Conservation (phyloP, 2,888 invertebrate species). For the Germaria angustata region DNA sequence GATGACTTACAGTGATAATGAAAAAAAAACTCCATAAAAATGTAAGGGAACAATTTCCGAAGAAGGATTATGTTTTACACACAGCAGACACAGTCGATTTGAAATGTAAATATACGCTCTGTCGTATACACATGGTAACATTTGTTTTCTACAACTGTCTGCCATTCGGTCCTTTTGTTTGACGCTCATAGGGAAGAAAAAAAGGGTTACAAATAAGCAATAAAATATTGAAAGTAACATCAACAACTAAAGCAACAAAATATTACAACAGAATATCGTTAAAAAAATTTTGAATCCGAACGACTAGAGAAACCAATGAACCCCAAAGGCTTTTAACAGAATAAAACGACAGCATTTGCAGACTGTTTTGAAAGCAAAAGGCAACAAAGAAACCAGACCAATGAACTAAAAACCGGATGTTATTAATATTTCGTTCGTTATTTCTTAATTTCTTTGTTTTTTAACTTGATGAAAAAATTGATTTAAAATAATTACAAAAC, state of each 20-base stretch:
- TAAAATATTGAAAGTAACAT: conserved; percentile 41
- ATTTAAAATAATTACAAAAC: conserved; percentile 58
- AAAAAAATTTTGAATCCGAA: neutral
- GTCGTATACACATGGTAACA: neutral
- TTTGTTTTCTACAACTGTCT: neutral
- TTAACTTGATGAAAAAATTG: conserved; percentile 48
- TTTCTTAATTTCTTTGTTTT: neutral
- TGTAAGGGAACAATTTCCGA: neutral
- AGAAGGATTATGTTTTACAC: neutral
- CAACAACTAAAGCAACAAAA: conserved; percentile 7
- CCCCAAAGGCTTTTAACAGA: conserved; percentile 33
- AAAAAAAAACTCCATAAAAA: conserved; percentile 17
- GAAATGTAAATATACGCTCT: neutral
- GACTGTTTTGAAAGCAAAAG: neutral
- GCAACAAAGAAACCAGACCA: neutral
- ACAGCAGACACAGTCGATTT: neutral
- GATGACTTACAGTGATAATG: neutral
- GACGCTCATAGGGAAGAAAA: neutral
- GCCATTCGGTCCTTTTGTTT: neutral
- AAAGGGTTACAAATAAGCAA: conserved; percentile 40
- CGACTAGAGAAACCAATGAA: conserved; percentile 35
- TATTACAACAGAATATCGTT: neutral
- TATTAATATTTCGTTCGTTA: neutral
- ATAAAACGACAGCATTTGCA: neutral
- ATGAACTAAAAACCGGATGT: conserved; percentile 25